These are phyloP conservation scores for Eilema depressum DNA, from an alignment of 2,888 invertebrate genomes.

Conservation along the genomic window DNA sequence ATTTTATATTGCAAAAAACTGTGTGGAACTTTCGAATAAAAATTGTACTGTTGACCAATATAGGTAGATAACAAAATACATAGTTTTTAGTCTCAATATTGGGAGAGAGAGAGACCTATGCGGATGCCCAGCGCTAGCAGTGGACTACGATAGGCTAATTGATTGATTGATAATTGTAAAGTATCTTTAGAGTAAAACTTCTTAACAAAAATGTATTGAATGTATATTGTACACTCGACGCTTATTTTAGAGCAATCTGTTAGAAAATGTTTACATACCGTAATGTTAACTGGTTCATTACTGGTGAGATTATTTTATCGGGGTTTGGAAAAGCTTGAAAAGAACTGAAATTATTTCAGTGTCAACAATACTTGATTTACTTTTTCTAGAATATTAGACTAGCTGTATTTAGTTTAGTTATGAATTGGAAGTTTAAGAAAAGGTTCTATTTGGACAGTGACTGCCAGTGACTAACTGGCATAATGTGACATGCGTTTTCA, in stretches of 20 bases:
- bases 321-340: not conserved
- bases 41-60: conserved; percentile 4
- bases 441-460: not conserved
- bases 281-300: not conserved
- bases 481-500: not conserved
- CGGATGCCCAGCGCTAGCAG: no score
- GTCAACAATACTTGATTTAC: not conserved
- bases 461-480: not conserved
- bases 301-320: not conserved
- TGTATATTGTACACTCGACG: not conserved
- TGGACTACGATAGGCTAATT: no score
- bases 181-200: not conserved
- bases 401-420: not conserved
- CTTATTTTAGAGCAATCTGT: not conserved
- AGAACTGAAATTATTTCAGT: not conserved
- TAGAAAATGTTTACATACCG: not conserved
- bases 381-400: not conserved
- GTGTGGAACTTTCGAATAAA: conserved; percentile 5
- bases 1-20: conserved; percentile 29
- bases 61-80: no score
- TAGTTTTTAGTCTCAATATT: no score
- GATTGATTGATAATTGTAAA: no score
- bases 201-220: not conserved
- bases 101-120: no score
- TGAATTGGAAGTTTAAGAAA: no score